Base-by-base conservation (phyloP, 30 jellyfish, hydroid and myxozoan species). In the Phacellophora camtschatica region DNA sequence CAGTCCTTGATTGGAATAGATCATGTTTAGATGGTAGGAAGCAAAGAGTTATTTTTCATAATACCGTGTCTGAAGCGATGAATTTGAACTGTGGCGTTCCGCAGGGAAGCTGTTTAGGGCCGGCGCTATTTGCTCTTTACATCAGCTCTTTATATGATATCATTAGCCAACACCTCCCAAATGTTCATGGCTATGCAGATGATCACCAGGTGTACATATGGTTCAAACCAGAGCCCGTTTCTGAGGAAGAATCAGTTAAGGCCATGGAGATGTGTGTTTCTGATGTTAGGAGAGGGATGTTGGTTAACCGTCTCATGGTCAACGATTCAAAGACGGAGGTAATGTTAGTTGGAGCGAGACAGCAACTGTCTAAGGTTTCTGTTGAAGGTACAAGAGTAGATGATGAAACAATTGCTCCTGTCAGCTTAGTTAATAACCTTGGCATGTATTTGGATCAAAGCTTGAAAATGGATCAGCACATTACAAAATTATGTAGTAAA, bases 101-200 rank as follows among this genome's bases (percentile, higher is more conserved):
- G n/a, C n/a, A n/a, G n/a, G n/a, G n/a, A n/a, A n/a, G n/a, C n/a
- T n/a, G n/a, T n/a, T n/a, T n/a, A n/a, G n/a, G 64, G 23, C 89
- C 71, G 23, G 71, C 24, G 39, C 57, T 77, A 58, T 77, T 36
- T 77, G 56, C 32, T 36, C 13, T 77, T 41, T 57, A 61, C 57
- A 41, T 77, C 84, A 50, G 66, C 36, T 50, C 84, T 41, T 66
- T 80, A 66, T 63, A 48, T 80, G 76, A 62, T 65, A 51, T 80
- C 84, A 80, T 80, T 66, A 65, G 75, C 62, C 76, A 80, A 80
- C 84, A 80, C 66, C 71, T 77, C 56, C 91, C 84, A 64, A 45
- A 64, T 65, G 91, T 80, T 45, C 91, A 80, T 80, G 91, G 91
- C 65, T 80, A 80, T 80, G 75, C 84, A 13, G 76, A 66, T 35